These are phyloP conservation scores for Eciton burchellii DNA, from an alignment of 1,140 invertebrate genomes.

Conservation along the genomic window DNA sequence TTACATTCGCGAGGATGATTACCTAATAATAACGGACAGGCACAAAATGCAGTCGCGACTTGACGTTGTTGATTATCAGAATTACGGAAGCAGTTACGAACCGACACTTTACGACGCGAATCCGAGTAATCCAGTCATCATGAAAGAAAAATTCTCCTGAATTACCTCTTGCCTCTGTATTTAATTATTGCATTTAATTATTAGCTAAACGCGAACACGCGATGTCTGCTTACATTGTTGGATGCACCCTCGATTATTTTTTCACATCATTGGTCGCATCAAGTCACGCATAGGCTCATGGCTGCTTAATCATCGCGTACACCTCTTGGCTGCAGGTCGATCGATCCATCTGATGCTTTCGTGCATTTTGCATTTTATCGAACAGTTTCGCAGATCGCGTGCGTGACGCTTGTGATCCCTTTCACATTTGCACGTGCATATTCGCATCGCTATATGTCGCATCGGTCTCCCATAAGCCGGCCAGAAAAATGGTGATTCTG, in stretches of 20 bases:
- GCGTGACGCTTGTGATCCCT: not conserved
- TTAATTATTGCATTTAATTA: no score
- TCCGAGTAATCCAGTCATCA: not conserved
- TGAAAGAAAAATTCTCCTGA: not conserved
- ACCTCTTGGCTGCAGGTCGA: slow-evolving; percentile 1
- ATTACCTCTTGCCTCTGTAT: no score
- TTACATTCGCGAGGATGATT: no score
- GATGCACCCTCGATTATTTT: not conserved
- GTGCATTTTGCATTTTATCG: slow-evolving; percentile 50
- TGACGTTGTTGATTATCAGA: no score
- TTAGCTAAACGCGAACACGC: not conserved
- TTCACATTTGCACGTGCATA: slow-evolving; percentile 44
- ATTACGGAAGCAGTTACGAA: no score
- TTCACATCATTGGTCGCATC: not conserved
- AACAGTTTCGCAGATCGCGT: not conserved
- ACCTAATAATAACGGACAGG: no score
- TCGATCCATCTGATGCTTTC: slow-evolving; percentile 57
- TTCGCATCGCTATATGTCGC: slow-evolving; percentile 5
- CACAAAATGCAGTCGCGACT: no score
- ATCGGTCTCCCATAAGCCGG: slow-evolving; percentile 23
- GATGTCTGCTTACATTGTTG: not conserved
- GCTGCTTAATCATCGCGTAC: not conserved
- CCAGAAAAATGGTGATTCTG: slow-evolving; percentile 45
- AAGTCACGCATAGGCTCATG: not conserved
- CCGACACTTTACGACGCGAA: no score